Evolutionary conservation across 1,140 invertebrate species (phyloP).

Genomic region (Idris sp.): DNA sequence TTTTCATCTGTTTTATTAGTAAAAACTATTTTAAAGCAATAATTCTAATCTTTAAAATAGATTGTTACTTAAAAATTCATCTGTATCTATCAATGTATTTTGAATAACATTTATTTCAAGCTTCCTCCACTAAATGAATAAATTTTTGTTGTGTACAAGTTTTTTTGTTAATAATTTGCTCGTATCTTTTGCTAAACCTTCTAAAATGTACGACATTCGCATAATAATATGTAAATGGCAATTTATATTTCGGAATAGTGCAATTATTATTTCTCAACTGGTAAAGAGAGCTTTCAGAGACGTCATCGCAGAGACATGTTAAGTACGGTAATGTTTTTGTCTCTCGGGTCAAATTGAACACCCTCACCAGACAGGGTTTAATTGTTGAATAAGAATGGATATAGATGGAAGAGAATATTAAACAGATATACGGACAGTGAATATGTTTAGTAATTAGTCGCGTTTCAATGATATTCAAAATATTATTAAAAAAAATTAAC

Average conservation of each 20-base stretch:
- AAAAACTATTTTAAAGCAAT: too few species aligned
- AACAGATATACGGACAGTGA: slow-evolving; percentile 17
- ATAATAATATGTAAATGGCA: slow-evolving; percentile 29
- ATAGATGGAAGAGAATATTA: slow-evolving; percentile 28
- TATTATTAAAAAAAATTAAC: too few species aligned
- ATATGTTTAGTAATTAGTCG: slow-evolving; percentile 8
- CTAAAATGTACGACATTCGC: too few species aligned
- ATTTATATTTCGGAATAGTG: slow-evolving; percentile 9
- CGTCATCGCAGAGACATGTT: slow-evolving; percentile 42
- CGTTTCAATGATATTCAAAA: slow-evolving; percentile 26
- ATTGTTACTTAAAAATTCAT: too few species aligned
- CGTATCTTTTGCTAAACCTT: too few species aligned
- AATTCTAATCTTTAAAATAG: too few species aligned
- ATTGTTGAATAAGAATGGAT: slow-evolving; percentile 55
- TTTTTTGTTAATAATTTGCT: too few species aligned
- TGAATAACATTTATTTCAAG: too few species aligned
- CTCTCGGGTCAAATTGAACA: slow-evolving; percentile 53
- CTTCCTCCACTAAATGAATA: too few species aligned
- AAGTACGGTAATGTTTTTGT: slow-evolving; percentile 53
- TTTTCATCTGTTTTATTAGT: too few species aligned
- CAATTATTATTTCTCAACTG: slow-evolving; percentile 46
- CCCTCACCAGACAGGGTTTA: slow-evolving; percentile 40
- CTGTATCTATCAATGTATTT: too few species aligned
- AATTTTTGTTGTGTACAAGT: too few species aligned
- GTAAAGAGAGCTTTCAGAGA: slow-evolving; percentile 49